phyloP scores from a whole-genome alignment of 2,888 invertebrate species.

The Lypha dubia region DNA sequence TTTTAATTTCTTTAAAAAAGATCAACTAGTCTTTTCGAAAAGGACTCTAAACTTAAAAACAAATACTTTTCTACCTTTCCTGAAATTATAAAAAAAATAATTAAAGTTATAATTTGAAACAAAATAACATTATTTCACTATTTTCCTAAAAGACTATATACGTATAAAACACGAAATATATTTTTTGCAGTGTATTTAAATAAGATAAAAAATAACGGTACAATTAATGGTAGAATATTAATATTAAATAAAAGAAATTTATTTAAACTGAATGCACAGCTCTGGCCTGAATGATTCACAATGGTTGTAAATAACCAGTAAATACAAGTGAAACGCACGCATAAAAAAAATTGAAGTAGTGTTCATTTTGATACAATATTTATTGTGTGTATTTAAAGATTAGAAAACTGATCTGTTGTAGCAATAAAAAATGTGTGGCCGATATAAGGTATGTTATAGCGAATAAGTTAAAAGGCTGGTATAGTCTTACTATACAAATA shows the following conservation, averaged over 20 bases:
- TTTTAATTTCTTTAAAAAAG: slow-evolving; percentile 37
- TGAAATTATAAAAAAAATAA: slow-evolving; percentile 16
- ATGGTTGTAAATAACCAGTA: background rate
- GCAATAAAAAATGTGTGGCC: background rate
- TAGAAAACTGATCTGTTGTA: background rate
- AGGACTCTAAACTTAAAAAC: slow-evolving; percentile 81
- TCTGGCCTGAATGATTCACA: slow-evolving; percentile 5
- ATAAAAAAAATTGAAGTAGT: background rate
- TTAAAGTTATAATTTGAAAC: slow-evolving; percentile 7
- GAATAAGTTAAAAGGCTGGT: background rate
- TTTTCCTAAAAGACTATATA: slow-evolving; percentile 47
- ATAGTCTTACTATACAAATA: no score
- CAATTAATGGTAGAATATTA: background rate
- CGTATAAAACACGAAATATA: slow-evolving; percentile 12
- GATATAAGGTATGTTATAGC: background rate
- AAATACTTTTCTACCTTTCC: slow-evolving; percentile 34
- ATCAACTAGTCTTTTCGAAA: slow-evolving; percentile 81
- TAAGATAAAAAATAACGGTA: background rate
- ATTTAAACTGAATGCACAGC: background rate
- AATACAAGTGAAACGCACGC: background rate
- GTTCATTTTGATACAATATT: background rate
- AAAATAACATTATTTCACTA: slow-evolving; percentile 30
- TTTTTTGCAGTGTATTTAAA: slow-evolving; percentile 52
- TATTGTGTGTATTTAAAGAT: background rate
- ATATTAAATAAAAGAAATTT: background rate